phyloP scores from a whole-genome alignment of 2,888 invertebrate genomes.

The Himalopsyche japonica region DNA sequence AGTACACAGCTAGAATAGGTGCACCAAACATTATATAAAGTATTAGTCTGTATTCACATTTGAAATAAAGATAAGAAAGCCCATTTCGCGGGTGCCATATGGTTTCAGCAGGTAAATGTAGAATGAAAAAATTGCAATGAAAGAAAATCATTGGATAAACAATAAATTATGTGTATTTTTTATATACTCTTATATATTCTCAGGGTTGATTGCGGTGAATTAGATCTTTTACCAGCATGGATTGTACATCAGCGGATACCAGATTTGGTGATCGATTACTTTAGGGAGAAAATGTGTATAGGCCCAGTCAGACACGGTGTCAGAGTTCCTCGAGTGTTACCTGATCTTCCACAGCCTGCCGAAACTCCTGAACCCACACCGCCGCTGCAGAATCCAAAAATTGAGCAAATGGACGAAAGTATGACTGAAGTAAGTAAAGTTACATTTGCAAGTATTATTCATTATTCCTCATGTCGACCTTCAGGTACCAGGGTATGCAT shows the following conservation, averaged over 20 bases:
- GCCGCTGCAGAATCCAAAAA: neutral
- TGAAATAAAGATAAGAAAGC: too few species aligned
- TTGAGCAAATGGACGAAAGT: neutral
- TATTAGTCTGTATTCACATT: too few species aligned
- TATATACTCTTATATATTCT: too few species aligned
- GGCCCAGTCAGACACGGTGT: slow-evolving; percentile 18
- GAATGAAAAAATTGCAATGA: too few species aligned
- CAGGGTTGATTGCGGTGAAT: slow-evolving; percentile 64
- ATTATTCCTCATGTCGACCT: too few species aligned
- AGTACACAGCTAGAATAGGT: too few species aligned
- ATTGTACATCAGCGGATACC: slow-evolving; percentile 65
- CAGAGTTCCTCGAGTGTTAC: slow-evolving; percentile 31
- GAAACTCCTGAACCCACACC: neutral
- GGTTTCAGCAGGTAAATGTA: too few species aligned
- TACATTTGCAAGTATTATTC: too few species aligned
- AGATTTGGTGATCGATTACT: slow-evolving; percentile 67
- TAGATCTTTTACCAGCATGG: slow-evolving; percentile 67
- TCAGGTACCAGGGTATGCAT: too few species aligned
- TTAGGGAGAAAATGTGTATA: slow-evolving; percentile 51
- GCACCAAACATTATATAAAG: too few species aligned
- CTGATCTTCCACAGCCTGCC: slow-evolving; percentile 17
- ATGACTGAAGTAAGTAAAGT: neutral
- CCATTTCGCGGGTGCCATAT: too few species aligned
- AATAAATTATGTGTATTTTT: neutral
- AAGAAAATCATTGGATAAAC: too few species aligned